phyloP scores from a whole-genome alignment of 2,888 invertebrate genomes.

The Caenorhabditis doughertyi region DNA sequence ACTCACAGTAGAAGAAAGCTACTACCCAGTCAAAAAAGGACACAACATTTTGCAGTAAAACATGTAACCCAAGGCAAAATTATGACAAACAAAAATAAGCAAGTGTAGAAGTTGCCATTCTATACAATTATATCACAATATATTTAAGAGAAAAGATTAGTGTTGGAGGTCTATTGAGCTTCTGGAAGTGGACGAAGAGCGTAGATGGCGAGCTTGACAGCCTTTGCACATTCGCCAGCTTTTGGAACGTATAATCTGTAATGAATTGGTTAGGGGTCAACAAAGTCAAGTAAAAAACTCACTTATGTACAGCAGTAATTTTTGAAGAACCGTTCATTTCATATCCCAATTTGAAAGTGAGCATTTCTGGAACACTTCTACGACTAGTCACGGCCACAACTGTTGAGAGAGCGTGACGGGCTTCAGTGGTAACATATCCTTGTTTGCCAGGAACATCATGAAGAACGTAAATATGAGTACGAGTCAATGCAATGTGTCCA shows the following conservation, averaged over 20 bases:
- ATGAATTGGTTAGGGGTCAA: conserved; percentile 7
- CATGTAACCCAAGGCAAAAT: conserved; percentile 19
- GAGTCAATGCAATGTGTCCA: conserved; percentile 76
- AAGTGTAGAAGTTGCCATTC: background rate
- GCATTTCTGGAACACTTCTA: conserved; percentile 94
- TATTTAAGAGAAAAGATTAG: background rate
- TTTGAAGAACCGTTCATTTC: conserved; percentile 78
- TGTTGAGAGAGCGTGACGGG: conserved; percentile 91
- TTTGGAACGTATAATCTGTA: conserved; percentile 77
- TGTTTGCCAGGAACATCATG: conserved; percentile 71
- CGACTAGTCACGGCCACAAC: conserved; percentile 98
- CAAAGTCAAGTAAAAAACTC: background rate
- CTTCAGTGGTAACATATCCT: conserved; percentile 91
- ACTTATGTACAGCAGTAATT: conserved; percentile 78
- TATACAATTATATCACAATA: conserved; percentile 18
- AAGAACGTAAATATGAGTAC: conserved; percentile 79
- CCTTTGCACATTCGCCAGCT: conserved; percentile 82
- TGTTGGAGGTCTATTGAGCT: background rate
- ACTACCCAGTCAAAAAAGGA: conserved; percentile 2
- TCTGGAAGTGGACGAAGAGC: conserved; percentile 71
- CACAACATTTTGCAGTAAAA: conserved; percentile 4
- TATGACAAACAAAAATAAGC: conserved; percentile 1
- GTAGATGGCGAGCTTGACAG: conserved; percentile 80
- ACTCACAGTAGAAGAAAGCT: conserved; percentile 31
- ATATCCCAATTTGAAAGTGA: conserved; percentile 88